Conservation (phyloP, 2,113 vertebrate genomes). For the Phasianus colchicus region DNA sequence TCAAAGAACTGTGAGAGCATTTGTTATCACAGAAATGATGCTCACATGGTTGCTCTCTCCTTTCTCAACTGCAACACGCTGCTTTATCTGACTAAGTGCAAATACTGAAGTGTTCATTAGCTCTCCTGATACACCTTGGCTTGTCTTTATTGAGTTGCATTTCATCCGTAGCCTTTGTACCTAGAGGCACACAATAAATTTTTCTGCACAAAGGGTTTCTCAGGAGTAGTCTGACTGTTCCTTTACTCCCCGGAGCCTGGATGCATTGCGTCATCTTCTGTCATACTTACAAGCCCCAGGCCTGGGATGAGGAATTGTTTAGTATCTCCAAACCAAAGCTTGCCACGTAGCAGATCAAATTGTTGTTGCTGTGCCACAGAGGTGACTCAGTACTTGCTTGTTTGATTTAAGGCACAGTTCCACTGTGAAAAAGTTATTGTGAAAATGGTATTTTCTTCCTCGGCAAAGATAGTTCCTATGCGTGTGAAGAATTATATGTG, state of each 20-base stretch:
- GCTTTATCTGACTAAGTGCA: constrained; percentile 53
- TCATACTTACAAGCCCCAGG: constrained; percentile 43
- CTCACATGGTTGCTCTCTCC: background rate
- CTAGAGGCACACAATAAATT: constrained; percentile 63
- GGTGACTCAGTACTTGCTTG: constrained; percentile 69
- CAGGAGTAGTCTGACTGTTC: constrained; percentile 49
- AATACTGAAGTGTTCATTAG: constrained; percentile 54
- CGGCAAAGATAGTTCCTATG: constrained; percentile 27
- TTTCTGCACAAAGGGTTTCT: constrained; percentile 69
- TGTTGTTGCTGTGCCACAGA: constrained; percentile 60
- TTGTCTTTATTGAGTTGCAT: constrained; percentile 65
- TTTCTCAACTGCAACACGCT: constrained; percentile 16
- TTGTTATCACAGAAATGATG: constrained; percentile 23
- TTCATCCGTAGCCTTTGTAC: constrained; percentile 62
- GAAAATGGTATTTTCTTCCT: constrained; percentile 57
- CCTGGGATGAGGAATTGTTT: constrained; percentile 61
- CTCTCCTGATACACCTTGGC: constrained; percentile 48
- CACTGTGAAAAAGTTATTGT: constrained; percentile 59
- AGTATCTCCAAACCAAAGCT: constrained; percentile 58
- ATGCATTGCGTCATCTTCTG: constrained; percentile 33
- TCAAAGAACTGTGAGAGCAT: background rate
- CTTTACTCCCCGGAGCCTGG: constrained; percentile 45
- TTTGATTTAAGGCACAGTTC: constrained; percentile 65
- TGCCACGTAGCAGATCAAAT: constrained; percentile 65
- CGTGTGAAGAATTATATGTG: constrained; percentile 46